Percentiles rank a stretch among this genome's conserved stretches.
These are phyloP conservation scores for Kuschelorhynchus macadamiae DNA, from an alignment of 2,888 invertebrate genomes.

Conservation along the genomic window DNA sequence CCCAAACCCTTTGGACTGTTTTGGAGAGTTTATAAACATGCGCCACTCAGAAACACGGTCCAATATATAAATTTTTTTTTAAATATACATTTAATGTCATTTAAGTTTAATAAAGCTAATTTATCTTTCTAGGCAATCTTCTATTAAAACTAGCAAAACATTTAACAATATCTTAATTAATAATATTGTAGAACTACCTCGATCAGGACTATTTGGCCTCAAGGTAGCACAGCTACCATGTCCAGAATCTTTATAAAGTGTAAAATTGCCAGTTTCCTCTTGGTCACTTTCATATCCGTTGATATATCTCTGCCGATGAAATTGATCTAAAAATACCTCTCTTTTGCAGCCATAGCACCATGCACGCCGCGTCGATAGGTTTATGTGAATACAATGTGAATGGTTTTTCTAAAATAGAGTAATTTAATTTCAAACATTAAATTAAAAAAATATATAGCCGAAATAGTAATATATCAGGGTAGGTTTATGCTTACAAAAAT, in stretches of 20 bases:
- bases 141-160: too few relatives aligned
- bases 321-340: slow-evolving; percentile 77
- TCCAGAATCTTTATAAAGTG: slow-evolving; percentile 61
- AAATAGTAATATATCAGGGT: too few relatives aligned
- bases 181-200: slow-evolving; percentile 41
- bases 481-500: too few relatives aligned
- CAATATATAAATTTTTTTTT: too few relatives aligned
- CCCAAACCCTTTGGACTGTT: too few relatives aligned
- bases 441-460: slow-evolving; percentile 4
- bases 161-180: too few relatives aligned
- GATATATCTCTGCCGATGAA: slow-evolving; percentile 36
- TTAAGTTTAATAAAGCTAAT: too few relatives aligned
- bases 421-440: not conserved
- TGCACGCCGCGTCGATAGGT: slow-evolving; percentile 85
- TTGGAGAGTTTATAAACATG: too few relatives aligned
- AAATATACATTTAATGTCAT: too few relatives aligned
- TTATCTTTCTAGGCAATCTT: too few relatives aligned
- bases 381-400: slow-evolving; percentile 86
- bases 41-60: too few relatives aligned
- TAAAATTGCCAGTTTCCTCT: slow-evolving; percentile 57
- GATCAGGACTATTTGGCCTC: slow-evolving; percentile 57
- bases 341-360: slow-evolving; percentile 92
- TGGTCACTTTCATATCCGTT: slow-evolving; percentile 59
- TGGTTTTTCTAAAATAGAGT: slow-evolving; percentile 71
- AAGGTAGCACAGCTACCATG: slow-evolving; percentile 64